These are phyloP conservation scores for Notarius quadriscutis DNA, from an alignment of 2,113 vertebrate genomes.

Conservation along the genomic window DNA sequence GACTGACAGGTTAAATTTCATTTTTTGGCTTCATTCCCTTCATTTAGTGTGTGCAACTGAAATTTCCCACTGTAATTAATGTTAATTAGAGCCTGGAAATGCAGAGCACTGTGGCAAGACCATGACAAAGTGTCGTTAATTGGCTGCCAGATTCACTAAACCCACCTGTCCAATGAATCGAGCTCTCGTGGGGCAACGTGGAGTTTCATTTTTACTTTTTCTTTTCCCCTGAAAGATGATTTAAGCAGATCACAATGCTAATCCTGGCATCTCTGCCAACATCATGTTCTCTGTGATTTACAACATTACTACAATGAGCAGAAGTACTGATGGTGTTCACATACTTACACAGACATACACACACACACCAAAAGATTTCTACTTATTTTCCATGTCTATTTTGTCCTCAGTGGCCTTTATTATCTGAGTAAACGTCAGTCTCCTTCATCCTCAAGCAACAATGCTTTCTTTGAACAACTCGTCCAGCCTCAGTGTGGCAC, in stretches of 20 bases:
- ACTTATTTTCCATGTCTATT: neutral
- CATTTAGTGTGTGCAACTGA: constrained; percentile 67
- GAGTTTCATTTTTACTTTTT: constrained; percentile 6
- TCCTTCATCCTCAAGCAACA: neutral
- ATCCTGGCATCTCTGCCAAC: neutral
- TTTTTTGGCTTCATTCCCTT: constrained; percentile 58
- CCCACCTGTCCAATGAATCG: constrained; percentile 75
- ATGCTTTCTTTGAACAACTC: neutral
- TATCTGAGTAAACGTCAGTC: neutral
- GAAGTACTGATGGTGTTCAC: neutral
- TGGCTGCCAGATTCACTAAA: constrained; percentile 79
- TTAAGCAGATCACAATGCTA: constrained; percentile 2
- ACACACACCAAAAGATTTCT: constrained; percentile 26
- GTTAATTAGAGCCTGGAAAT: constrained; percentile 76
- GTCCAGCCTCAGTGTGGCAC: too few species aligned
- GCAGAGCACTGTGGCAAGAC: constrained; percentile 72
- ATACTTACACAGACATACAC: constrained; percentile 35
- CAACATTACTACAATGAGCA: constrained; percentile 1
- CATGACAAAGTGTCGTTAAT: constrained; percentile 80
- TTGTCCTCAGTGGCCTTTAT: neutral
- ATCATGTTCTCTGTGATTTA: neutral
- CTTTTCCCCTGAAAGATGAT: constrained; percentile 20
- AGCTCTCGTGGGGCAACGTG: constrained; percentile 52
- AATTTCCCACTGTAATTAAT: constrained; percentile 77
- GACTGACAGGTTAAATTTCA: constrained; percentile 54